These are phyloP conservation scores for Caenorhabditis sp. DNA, from an alignment of 2,888 invertebrate species.

Conservation along the genomic window DNA sequence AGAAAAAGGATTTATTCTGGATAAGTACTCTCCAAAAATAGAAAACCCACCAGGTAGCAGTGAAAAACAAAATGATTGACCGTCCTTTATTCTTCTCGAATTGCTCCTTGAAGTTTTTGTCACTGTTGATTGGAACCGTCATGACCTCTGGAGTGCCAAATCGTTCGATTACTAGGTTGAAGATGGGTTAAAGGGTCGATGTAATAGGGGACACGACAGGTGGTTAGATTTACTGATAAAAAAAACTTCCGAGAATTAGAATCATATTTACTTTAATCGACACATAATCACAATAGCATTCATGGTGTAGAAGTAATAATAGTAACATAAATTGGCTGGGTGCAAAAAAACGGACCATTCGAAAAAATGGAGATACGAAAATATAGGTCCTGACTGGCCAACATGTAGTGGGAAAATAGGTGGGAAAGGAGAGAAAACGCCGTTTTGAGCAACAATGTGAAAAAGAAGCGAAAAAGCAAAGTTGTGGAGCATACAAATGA, in stretches of 20 bases:
- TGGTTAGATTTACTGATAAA: neutral
- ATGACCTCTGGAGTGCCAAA: conserved; percentile 1
- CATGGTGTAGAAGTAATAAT: conserved; percentile 2
- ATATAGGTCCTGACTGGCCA: conserved; percentile 44
- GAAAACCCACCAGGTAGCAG: conserved; percentile 39
- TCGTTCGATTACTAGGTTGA: neutral
- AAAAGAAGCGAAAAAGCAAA: conserved; percentile 43
- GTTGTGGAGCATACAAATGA: conserved; percentile 38
- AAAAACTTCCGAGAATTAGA: neutral
- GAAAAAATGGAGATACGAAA: conserved; percentile 32
- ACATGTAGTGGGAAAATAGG: conserved; percentile 23
- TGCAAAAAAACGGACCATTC: conserved; percentile 21
- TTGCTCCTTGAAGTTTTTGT: conserved; percentile 24
- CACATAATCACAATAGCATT: conserved; percentile 56
- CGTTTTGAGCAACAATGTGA: conserved; percentile 67
- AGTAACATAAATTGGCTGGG: conserved; percentile 8
- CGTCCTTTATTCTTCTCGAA: conserved; percentile 42
- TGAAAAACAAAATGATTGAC: conserved; percentile 43
- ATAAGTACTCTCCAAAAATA: neutral
- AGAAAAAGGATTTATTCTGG: neutral
- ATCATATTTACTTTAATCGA: conserved; percentile 40
- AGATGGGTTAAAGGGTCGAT: neutral
- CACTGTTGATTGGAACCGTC: conserved; percentile 29
- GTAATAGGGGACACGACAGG: neutral
- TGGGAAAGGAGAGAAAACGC: conserved; percentile 37